Percentiles rank a stretch among this genome's conserved stretches.
phyloP scores from a whole-genome alignment of 2,888 invertebrate species.

The Schrankia costaestrigalis region DNA sequence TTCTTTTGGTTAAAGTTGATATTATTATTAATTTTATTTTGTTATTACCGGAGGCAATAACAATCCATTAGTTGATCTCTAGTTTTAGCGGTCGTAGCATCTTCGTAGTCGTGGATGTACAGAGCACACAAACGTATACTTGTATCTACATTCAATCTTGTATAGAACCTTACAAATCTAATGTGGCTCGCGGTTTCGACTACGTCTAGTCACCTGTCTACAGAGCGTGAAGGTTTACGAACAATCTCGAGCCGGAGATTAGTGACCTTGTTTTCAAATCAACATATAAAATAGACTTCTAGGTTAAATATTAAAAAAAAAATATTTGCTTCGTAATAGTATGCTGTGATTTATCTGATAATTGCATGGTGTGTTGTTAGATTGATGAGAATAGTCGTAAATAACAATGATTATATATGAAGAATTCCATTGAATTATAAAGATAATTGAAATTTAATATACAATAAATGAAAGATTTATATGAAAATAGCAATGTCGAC shows the following conservation, averaged over 20 bases:
- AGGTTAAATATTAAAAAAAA: constrained; percentile 21
- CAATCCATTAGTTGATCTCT: too few relatives aligned
- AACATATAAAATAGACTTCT: constrained; percentile 21
- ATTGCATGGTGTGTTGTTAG: constrained; percentile 11
- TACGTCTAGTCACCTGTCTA: constrained; percentile 50
- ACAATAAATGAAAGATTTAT: too few relatives aligned
- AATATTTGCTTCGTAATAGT: constrained; percentile 20
- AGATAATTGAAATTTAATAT: too few relatives aligned
- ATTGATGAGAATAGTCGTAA: constrained; percentile 11
- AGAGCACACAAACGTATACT: too few relatives aligned
- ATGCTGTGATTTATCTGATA: constrained; percentile 15
- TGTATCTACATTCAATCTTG: too few relatives aligned
- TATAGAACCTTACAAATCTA: too few relatives aligned
- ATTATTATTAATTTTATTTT: too few relatives aligned
- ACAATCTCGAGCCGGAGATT: constrained; percentile 35
- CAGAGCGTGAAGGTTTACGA: constrained; percentile 41
- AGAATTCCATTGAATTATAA: background rate
- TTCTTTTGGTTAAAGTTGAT: too few relatives aligned
- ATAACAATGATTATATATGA: constrained; percentile 3
- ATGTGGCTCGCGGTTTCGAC: constrained; percentile 49
- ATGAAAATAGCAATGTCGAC: background rate
- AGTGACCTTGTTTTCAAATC: constrained; percentile 40
- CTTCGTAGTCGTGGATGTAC: too few relatives aligned
- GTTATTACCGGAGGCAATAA: too few relatives aligned
- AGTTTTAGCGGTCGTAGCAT: too few relatives aligned